Conservation (phyloP, 1,140 invertebrate genomes). For the Cheumatopsyche charites region DNA sequence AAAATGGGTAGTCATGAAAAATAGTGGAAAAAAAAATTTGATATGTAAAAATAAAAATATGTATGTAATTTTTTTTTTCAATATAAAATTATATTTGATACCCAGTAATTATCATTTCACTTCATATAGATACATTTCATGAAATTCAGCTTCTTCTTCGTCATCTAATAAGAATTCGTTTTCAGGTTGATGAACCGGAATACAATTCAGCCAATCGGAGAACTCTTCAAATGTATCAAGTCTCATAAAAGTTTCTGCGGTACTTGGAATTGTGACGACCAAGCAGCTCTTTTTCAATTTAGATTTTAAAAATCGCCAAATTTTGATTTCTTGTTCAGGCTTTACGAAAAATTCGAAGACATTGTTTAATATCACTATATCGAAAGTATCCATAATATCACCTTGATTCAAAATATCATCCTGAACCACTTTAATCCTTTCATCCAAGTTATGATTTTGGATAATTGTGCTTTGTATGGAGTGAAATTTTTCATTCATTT, state of each 20-base stretch:
- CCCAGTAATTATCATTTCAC: slow-evolving; percentile 58
- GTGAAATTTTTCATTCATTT: slow-evolving; percentile 73
- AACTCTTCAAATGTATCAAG: slow-evolving; percentile 62
- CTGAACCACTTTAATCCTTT: slow-evolving; percentile 65
- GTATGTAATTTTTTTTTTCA: no score
- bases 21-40: no score
- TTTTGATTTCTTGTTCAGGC: slow-evolving; percentile 61
- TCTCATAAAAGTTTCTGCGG: slow-evolving; percentile 61
- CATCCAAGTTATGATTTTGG: slow-evolving; percentile 63
- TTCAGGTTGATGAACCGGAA: slow-evolving; percentile 55
- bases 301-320: slow-evolving; percentile 67
- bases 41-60: no score
- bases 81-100: no score
- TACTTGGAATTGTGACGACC: slow-evolving; percentile 64
- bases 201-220: slow-evolving; percentile 60
- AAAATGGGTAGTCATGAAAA: no score
- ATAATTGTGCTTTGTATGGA: slow-evolving; percentile 67
- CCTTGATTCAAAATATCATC: slow-evolving; percentile 64
- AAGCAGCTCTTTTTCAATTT: slow-evolving; percentile 63
- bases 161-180: slow-evolving; percentile 58
- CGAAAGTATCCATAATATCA: slow-evolving; percentile 62
- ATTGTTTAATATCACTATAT: slow-evolving; percentile 70
- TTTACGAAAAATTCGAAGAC: slow-evolving; percentile 71
- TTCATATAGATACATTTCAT: slow-evolving; percentile 57
- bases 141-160: slow-evolving; percentile 51